Evolutionary conservation across 2,888 invertebrate genomes (phyloP).

Genomic region (Netelia fuscicornis): DNA sequence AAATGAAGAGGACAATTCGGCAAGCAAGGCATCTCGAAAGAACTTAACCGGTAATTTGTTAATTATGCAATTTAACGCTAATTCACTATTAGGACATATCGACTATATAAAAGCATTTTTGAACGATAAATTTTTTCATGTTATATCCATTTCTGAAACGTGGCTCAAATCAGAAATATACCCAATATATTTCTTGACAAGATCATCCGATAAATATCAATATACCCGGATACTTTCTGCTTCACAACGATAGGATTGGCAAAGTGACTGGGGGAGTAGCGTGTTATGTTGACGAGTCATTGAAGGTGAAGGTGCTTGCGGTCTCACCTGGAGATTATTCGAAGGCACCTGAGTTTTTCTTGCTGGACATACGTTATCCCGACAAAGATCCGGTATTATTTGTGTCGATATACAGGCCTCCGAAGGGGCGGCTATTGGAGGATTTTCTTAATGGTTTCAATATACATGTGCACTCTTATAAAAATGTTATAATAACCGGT

Average conservation of each 20-base stretch:
- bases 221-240: neutral
- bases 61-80: conserved; percentile 3
- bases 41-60: too few species aligned
- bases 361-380: neutral
- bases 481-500: neutral
- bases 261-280: neutral
- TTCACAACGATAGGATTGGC: neutral
- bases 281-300: neutral
- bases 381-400: neutral
- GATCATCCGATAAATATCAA: too few species aligned
- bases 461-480: neutral
- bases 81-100: conserved; percentile 2
- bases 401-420: too few species aligned
- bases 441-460: neutral
- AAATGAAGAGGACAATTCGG: too few species aligned
- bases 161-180: conserved; percentile 16
- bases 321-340: neutral
- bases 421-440: neutral
- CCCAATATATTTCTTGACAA: too few species aligned
- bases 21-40: too few species aligned
- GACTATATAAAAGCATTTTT: neutral
- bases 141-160: conserved; percentile 23
- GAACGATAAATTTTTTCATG: neutral
- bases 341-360: neutral
- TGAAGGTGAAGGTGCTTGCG: neutral